phyloP scores from a whole-genome alignment of 2,888 invertebrate genomes.

The Meteorus cinctellus region DNA sequence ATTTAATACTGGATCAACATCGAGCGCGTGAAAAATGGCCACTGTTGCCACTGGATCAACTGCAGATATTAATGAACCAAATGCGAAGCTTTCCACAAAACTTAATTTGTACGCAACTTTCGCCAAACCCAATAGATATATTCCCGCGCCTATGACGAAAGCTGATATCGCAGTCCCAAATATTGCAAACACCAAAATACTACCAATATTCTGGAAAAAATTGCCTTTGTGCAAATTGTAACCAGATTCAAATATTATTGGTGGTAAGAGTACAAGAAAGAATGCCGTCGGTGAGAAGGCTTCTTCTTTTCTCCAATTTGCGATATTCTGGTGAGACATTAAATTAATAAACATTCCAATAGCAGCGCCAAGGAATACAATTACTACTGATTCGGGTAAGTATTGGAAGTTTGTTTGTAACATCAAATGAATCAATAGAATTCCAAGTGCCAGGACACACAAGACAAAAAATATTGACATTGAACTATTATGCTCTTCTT shows the following conservation, averaged over 20 bases:
- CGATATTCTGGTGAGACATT: conserved; percentile 90
- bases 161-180: conserved; percentile 98
- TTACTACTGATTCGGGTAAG: conserved; percentile 97
- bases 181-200: conserved; percentile 97
- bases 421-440: conserved; percentile 94
- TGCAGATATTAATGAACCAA: conserved; percentile 97
- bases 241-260: conserved; percentile 99
- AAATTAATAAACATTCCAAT: conserved; percentile 94
- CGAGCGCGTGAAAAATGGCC: conserved; percentile 97
- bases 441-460: conserved; percentile 94
- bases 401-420: conserved; percentile 96
- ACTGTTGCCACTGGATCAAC: conserved; percentile 99
- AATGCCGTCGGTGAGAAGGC: conserved; percentile 99
- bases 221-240: conserved; percentile 99
- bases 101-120: conserved; percentile 92
- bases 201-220: conserved; percentile 98
- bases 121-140: conserved; percentile 94
- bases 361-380: conserved; percentile 94
- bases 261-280: conserved; percentile 95
- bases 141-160: conserved; percentile 95
- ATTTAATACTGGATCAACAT: conserved; percentile 97
- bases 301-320: conserved; percentile 97
- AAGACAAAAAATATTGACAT: conserved; percentile 98
- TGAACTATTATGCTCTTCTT: conserved; percentile 96
- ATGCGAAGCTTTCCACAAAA: conserved; percentile 98